phyloP scores from a whole-genome alignment of 2,888 invertebrate species.

The Pelosia muscerda region DNA sequence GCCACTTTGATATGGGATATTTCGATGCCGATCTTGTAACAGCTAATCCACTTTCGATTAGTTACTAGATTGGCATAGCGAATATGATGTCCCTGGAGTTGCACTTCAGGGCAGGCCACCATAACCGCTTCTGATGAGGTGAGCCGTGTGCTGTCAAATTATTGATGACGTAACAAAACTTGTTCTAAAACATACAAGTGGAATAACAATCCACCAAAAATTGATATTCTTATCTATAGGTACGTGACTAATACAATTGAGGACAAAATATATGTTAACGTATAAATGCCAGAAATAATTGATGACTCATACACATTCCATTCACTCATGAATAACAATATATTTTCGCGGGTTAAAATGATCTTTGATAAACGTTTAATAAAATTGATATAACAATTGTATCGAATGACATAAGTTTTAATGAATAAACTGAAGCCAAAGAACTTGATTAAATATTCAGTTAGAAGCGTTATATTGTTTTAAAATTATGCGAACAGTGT shows the following conservation, averaged over 20 bases:
- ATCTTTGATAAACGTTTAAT: background rate
- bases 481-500: too few species aligned
- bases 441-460: background rate
- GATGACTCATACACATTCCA: constrained; percentile 9
- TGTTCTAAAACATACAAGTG: background rate
- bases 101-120: too few species aligned
- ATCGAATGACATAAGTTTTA: background rate
- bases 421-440: background rate
- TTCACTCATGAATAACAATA: background rate
- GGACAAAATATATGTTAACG: background rate
- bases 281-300: constrained; percentile 8
- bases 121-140: too few species aligned
- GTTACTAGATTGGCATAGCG: too few species aligned
- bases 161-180: background rate
- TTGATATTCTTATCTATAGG: background rate
- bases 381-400: background rate
- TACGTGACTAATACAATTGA: constrained; percentile 10
- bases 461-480: background rate
- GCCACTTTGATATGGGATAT: too few species aligned
- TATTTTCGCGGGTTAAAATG: background rate
- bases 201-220: background rate
- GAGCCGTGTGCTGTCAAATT: background rate
- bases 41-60: too few species aligned
- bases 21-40: too few species aligned
- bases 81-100: too few species aligned